A percentile compares a stretch with the other conserved stretches of the same genome.
phyloP scores from a whole-genome alignment of 1,140 invertebrate genomes.

The Solenopsis fugax region DNA sequence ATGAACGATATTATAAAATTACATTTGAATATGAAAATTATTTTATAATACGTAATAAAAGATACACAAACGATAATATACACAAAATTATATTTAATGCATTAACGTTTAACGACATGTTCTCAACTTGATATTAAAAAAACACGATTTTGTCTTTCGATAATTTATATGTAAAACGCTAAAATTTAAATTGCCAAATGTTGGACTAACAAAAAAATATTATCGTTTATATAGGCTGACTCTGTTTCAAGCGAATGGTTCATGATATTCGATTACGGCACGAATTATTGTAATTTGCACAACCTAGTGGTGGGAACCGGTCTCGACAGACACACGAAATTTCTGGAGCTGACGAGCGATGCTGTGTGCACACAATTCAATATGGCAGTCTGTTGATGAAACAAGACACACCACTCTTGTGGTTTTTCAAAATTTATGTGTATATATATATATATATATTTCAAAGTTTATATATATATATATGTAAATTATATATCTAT shows the following conservation, averaged over 20 bases:
- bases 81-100: too few species aligned
- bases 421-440: slow-evolving; percentile 22
- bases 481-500: neutral
- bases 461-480: neutral
- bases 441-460: neutral
- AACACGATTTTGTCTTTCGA: neutral
- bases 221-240: slow-evolving; percentile 57
- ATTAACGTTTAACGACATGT: too few species aligned
- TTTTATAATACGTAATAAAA: neutral
- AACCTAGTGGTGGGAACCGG: slow-evolving; percentile 68
- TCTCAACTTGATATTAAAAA: slow-evolving; percentile 3
- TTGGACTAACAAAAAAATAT: neutral
- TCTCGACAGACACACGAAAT: slow-evolving; percentile 65
- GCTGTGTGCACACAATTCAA: slow-evolving; percentile 74
- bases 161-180: neutral
- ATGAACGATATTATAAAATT: too few species aligned
- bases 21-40: too few species aligned
- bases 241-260: slow-evolving; percentile 73
- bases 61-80: too few species aligned
- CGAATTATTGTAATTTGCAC: slow-evolving; percentile 77
- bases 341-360: slow-evolving; percentile 70
- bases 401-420: neutral
- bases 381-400: slow-evolving; percentile 70
- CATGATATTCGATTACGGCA: slow-evolving; percentile 71
- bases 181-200: neutral